Evolutionary conservation across 2,888 invertebrate genomes (phyloP), one percentile per base, ranked within the genome.

Genomic region (Sminthurides aquaticus): DNA sequence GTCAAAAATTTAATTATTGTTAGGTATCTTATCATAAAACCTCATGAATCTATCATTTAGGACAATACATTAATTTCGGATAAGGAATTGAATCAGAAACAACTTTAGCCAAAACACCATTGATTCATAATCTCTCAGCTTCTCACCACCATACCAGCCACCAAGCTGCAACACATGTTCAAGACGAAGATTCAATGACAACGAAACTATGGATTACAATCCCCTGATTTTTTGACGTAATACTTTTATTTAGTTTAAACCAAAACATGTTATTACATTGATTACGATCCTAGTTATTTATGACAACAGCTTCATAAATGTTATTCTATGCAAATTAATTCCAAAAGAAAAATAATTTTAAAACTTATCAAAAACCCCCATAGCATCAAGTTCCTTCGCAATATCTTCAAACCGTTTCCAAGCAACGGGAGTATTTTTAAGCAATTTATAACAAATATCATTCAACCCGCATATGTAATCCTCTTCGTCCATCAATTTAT

Each of bases 351-450:
- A 5, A 34, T 34, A 34, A 34, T 34, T 34, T 11, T 34, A 34
- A 59, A 15, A 1, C 54, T 58, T 55, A 28, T 49, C 60, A 18
- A 68, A 57, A 43, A 68, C 34, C 43, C 65, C 62, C 15, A 67
- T 24, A 24, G 67, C 67, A n/a, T 60, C 57, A 64, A 69, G 63
- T 60, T 71, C 71, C 15, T 48, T 28, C 2, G 56, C 59, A 28
- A 71, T 26, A 22, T 65, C 68, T 49, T 66, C 58, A 1, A 71
- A 48, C 34, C 71, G 58, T 25, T 61, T 56, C 18, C 64, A 20
- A 0, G 67, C 71, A 8, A 59, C 28, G 3, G 62, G 67, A 54
- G 66, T 67, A 8, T 64, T 25, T 52, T 64, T 58, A 11, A 66
- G 28, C 18, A 60, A 62, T n/a, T 29, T 52, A 26, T 56, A 62